phyloP scores from a whole-genome alignment of 2,113 vertebrate species.

The Elachura formosa region DNA sequence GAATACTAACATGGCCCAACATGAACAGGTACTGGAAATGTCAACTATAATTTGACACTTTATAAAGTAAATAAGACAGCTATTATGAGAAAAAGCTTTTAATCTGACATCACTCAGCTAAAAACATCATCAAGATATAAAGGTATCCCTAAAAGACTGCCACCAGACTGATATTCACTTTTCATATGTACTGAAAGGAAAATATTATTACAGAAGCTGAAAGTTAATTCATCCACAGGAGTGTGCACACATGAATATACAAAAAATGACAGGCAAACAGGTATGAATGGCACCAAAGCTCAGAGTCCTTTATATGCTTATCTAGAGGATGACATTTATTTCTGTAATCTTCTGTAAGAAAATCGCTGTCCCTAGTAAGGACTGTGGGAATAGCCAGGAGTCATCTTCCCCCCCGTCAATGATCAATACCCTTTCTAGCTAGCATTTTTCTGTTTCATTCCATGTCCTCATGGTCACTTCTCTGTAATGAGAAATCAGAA shows the following conservation, averaged over 20 bases:
- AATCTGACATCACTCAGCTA: background rate
- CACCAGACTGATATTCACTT: background rate
- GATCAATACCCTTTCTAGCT: background rate
- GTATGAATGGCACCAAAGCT: background rate
- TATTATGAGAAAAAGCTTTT: background rate
- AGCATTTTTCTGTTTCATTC: background rate
- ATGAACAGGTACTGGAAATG: background rate
- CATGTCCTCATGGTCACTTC: background rate
- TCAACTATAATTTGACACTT: background rate
- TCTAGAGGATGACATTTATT: background rate
- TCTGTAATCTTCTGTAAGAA: background rate
- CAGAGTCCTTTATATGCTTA: background rate
- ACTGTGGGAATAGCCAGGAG: background rate
- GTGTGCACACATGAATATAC: background rate
- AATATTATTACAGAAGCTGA: background rate
- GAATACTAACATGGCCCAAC: background rate
- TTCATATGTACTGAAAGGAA: background rate
- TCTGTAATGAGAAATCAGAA: background rate
- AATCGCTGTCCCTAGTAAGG: background rate
- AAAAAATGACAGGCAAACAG: background rate
- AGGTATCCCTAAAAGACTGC: background rate
- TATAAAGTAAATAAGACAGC: background rate
- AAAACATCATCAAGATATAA: background rate
- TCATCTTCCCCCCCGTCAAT: background rate
- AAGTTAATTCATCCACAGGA: background rate